A percentile compares a stretch with the other conserved stretches of the same genome.
Evolutionary conservation across 2,113 vertebrate species (phyloP).

Genomic region (Numida meleagris): DNA sequence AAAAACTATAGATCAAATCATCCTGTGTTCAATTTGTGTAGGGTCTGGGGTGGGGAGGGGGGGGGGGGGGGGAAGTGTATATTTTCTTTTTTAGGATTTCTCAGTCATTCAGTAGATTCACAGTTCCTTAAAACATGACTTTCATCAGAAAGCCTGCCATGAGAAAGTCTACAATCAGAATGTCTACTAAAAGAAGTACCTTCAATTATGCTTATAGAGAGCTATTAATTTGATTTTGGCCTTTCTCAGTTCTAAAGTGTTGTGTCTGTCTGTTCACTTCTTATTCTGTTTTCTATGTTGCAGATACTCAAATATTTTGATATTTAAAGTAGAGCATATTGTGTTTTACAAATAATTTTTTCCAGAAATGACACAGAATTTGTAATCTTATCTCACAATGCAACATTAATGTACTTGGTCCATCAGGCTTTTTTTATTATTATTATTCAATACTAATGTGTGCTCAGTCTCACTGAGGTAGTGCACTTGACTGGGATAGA

Average conservation of each 20-base stretch:
- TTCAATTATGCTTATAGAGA: neutral
- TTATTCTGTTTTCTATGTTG: neutral
- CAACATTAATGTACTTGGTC: neutral
- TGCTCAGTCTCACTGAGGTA: neutral
- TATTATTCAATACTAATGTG: neutral
- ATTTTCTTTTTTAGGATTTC: slow-evolving; percentile 2
- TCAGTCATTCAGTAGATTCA: slow-evolving; percentile 32
- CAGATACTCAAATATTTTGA: neutral
- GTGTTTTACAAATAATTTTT: neutral
- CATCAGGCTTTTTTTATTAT: neutral
- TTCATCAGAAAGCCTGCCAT: slow-evolving; percentile 1
- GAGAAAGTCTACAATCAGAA: neutral
- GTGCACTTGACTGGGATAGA: neutral
- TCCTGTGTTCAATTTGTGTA: neutral
- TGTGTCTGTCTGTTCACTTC: neutral
- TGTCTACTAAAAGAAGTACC: neutral
- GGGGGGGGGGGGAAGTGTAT: neutral
- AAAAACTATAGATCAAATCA: slow-evolving; percentile 4
- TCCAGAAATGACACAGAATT: neutral
- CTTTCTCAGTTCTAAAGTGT: neutral
- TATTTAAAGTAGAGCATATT: neutral
- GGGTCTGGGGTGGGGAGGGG: neutral
- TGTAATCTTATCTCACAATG: neutral
- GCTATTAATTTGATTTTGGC: neutral
- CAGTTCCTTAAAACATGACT: neutral